Evolutionary conservation across 2,113 vertebrate genomes (phyloP), one percentile per base, ranked within the genome.

Genomic region (Calyptommatus sinebrachiatus): DNA sequence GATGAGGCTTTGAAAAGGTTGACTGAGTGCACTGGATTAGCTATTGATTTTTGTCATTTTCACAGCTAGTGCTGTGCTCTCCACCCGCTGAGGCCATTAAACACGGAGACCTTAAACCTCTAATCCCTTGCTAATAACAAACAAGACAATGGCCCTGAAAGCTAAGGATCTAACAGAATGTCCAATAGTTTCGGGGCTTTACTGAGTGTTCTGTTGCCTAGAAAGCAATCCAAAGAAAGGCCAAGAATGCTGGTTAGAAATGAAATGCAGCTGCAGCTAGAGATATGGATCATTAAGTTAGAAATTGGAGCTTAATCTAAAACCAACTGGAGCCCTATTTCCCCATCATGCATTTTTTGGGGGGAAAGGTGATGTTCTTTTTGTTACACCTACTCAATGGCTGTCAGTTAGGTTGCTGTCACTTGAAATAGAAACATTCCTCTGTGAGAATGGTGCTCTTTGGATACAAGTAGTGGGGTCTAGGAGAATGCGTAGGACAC

Each of bases 31-130:
- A 91, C 90, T 91, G 93, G 93, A 95, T 95, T 94, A 94, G 91
- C 87, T 93, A 95, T 95, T 1, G 95, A 95, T 95, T 94, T 93
- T 63, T 63, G 91, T 91, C 93, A 89, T 94, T 94, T 94, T 93
- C 90, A 86, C 87, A 94, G 90, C 90, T 77, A 91, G 86, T 89
- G 87, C 90, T 91, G 86, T 62, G 78, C 88, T 93, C 75, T 48
- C 87, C 88, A 90, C 91, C 89, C 8, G 1, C 73, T 88, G 91
- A 92, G 89, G 86, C 88, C 92, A 90, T 91, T 90, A 91, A 92
- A 76, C 81, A 88, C 62, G 0, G 4, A 91, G 85, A 85, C 81
- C 87, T 92, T 89, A 90, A 93, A 88, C 78, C 86, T 91, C 88
- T 92, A 89, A 94, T 94, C 82, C 85, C 62, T 57, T 5, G 0